Percentiles rank a stretch among this genome's conserved stretches.
Conservation (phyloP, 2,888 invertebrate genomes). For the Tipula helvola region DNA sequence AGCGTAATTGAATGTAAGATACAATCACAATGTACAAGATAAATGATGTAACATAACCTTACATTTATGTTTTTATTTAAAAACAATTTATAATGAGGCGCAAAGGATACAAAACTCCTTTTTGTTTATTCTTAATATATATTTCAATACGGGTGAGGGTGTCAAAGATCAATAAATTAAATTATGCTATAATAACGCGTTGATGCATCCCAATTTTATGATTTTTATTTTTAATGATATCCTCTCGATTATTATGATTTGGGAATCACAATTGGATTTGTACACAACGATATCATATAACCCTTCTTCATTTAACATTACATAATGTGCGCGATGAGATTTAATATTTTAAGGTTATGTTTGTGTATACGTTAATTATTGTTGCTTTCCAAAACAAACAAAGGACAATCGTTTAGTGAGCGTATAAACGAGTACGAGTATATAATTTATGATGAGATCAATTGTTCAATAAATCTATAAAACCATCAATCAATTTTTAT, state of each 20-base stretch:
- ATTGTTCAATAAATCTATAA: not conserved
- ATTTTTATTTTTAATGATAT: not conserved
- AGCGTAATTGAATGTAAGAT: not conserved
- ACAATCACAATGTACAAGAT: not conserved
- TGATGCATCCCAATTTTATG: not conserved
- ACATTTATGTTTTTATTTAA: not conserved
- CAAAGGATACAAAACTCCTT: not conserved
- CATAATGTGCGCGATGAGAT: no score
- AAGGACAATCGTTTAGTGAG: no score
- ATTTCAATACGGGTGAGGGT: not conserved
- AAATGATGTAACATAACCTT: slow-evolving; percentile 9
- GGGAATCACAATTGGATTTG: not conserved
- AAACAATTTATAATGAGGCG: not conserved
- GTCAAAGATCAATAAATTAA: not conserved
- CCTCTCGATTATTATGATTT: not conserved
- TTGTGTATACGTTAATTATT: no score
- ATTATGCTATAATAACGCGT: not conserved
- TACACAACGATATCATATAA: not conserved
- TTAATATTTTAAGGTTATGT: no score
- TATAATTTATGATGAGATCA: not conserved
- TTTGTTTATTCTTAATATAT: not conserved
- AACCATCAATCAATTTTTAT: not conserved
- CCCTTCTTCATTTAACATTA: no score
- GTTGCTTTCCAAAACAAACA: not conserved
- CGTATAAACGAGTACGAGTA: no score